A percentile compares a stretch with the other conserved stretches of the same genome.
Evolutionary conservation across 2,797 vertebrate genomes (phyloP).

Genomic region (Anniella stebbinsi): DNA sequence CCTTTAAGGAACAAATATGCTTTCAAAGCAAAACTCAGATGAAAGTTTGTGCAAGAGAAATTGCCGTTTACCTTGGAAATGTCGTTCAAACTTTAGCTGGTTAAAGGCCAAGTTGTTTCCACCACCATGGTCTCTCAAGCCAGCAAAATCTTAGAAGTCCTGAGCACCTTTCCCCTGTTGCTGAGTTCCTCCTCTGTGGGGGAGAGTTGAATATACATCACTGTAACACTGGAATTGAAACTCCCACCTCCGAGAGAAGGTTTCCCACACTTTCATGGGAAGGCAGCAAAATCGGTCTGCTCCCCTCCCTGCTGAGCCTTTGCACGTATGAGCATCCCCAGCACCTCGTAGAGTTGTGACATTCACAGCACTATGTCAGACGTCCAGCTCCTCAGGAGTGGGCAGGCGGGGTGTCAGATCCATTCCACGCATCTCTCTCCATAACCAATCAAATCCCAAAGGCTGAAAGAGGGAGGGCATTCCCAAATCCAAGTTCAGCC

Average conservation of each 20-base stretch:
- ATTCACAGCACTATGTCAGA: background rate
- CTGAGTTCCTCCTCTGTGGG: conserved; percentile 65
- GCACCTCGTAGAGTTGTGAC: background rate
- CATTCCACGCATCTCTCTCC: background rate
- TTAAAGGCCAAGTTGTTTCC: conserved; percentile 6
- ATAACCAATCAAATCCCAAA: background rate
- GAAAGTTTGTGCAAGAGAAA: conserved; percentile 30
- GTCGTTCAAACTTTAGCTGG: background rate
- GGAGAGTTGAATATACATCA: conserved; percentile 76
- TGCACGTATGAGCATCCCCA: conserved; percentile 73
- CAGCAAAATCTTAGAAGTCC: conserved; percentile 58
- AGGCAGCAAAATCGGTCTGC: conserved; percentile 69
- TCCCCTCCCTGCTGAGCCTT: conserved; percentile 65
- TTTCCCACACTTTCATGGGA: conserved; percentile 41
- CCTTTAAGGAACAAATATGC: background rate
- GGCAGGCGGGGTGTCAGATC: background rate
- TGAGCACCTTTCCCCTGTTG: conserved; percentile 71
- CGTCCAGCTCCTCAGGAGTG: background rate
- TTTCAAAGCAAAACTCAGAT: background rate
- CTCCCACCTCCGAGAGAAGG: conserved; percentile 65
- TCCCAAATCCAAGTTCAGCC: background rate
- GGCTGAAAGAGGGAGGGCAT: background rate
- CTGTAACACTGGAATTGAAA: conserved; percentile 71
- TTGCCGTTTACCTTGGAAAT: conserved; percentile 71
- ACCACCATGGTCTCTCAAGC: conserved; percentile 44